A percentile compares a stretch with the other conserved stretches of the same genome.
Evolutionary conservation across 1,140 invertebrate genomes (phyloP).

Genomic region (Cherax destructor): DNA sequence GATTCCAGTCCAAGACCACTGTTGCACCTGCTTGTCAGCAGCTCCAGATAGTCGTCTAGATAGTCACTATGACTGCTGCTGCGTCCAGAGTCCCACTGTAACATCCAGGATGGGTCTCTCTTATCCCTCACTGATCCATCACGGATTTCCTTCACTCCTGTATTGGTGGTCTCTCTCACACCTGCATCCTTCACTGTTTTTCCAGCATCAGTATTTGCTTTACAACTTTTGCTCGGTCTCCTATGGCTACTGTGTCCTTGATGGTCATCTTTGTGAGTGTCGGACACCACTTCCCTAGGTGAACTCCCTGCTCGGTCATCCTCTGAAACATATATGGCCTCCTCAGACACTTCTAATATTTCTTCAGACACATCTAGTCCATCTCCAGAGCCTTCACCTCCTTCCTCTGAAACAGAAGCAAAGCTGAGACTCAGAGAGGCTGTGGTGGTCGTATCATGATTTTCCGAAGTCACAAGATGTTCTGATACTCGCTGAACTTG

Average conservation of each 20-base stretch:
- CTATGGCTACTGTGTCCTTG: not conserved
- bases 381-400: conserved; percentile 24
- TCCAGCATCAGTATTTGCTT: not conserved
- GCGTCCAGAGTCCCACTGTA: conserved; percentile 49
- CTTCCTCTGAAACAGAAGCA: conserved; percentile 38
- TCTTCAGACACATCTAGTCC: conserved; percentile 37
- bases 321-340: conserved; percentile 35
- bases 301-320: conserved; percentile 35
- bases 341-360: conserved; percentile 37
- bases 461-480: not conserved
- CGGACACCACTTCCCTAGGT: conserved; percentile 38
- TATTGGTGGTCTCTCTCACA: not conserved
- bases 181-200: conserved; percentile 11
- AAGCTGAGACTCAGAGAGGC: conserved; percentile 55
- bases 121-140: not conserved
- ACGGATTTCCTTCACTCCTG: not conserved
- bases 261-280: conserved; percentile 6
- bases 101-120: not conserved
- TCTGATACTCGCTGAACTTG: not conserved
- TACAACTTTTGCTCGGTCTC: not conserved
- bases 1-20: conserved; percentile 30
- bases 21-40: conserved; percentile 21
- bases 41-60: conserved; percentile 52
- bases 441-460: conserved; percentile 39
- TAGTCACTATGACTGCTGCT: conserved; percentile 61